Conservation (phyloP, 2,113 vertebrate species). For the Ictidomys tridecemlineatus region DNA sequence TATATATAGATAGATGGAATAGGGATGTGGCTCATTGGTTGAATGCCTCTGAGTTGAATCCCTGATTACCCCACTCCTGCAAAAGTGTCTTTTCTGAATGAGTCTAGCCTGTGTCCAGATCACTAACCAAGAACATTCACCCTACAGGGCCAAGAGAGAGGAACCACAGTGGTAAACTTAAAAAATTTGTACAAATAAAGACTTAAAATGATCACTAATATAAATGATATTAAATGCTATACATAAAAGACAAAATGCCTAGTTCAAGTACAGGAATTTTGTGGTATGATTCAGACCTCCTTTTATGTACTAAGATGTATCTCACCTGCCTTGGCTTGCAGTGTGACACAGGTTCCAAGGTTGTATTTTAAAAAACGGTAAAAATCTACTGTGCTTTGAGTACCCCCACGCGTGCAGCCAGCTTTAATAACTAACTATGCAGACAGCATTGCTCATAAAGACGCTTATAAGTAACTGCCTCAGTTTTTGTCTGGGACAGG, state of each 20-base stretch:
- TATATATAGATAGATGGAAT: too few relatives aligned
- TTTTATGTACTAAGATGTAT: constrained; percentile 14
- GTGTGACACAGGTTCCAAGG: constrained; percentile 67
- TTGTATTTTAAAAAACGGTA: constrained; percentile 81
- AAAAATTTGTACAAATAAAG: constrained; percentile 80
- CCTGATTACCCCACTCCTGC: too few relatives aligned
- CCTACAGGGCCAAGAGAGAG: constrained; percentile 16
- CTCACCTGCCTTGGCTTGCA: constrained; percentile 29
- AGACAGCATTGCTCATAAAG: neutral
- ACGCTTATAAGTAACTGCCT: constrained; percentile 13
- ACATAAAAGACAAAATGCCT: constrained; percentile 75
- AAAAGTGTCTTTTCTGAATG: neutral
- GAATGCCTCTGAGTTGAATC: too few relatives aligned
- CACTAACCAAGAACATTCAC: constrained; percentile 18
- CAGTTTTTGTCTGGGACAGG: neutral
- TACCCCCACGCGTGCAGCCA: neutral
- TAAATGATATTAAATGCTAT: constrained; percentile 87
- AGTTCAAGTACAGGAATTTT: constrained; percentile 57
- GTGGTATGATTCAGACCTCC: constrained; percentile 70
- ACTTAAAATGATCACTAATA: constrained; percentile 69
- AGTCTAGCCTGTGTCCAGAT: neutral
- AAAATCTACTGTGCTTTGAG: constrained; percentile 34
- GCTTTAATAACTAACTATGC: constrained; percentile 73
- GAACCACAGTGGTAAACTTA: constrained; percentile 1
- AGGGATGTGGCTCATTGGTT: too few relatives aligned